phyloP scores from a whole-genome alignment of 1,140 invertebrate species.

The Akabosia matsudoensis region DNA sequence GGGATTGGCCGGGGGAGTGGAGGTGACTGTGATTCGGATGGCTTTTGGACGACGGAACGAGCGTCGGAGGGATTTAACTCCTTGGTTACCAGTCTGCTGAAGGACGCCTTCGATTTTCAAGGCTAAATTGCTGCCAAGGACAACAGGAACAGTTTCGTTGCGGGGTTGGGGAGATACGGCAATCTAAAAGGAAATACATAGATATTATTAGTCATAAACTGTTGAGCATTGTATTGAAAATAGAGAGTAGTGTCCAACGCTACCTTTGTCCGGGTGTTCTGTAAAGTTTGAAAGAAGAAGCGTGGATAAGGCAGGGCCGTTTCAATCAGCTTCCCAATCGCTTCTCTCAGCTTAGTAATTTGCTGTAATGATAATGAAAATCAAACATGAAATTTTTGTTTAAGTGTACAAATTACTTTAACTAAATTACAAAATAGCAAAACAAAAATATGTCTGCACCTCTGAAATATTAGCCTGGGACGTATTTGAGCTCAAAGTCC shows the following conservation, averaged over 20 bases:
- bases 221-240: background rate
- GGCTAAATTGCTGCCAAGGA: constrained; percentile 71
- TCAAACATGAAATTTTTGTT: background rate
- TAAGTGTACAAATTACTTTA: too few relatives aligned
- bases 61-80: constrained; percentile 10
- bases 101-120: constrained; percentile 84
- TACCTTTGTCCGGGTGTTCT: constrained; percentile 67
- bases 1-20: constrained; percentile 43
- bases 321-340: constrained; percentile 63
- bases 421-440: background rate
- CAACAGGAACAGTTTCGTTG: constrained; percentile 67
- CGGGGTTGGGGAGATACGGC: constrained; percentile 79
- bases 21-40: constrained; percentile 48
- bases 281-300: constrained; percentile 83
- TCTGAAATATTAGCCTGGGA: background rate
- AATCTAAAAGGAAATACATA: too few relatives aligned
- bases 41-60: constrained; percentile 47
- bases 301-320: constrained; percentile 71
- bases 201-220: background rate
- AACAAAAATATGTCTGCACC: background rate
- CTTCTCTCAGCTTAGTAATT: constrained; percentile 65
- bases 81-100: constrained; percentile 56
- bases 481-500: constrained; percentile 30
- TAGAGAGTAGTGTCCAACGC: too few relatives aligned
- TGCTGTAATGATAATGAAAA: constrained; percentile 56